A percentile compares a stretch with the other conserved stretches of the same genome.
These are phyloP conservation scores for Mylabris phalerata DNA, from an alignment of 1,140 invertebrate species.

Conservation along the genomic window DNA sequence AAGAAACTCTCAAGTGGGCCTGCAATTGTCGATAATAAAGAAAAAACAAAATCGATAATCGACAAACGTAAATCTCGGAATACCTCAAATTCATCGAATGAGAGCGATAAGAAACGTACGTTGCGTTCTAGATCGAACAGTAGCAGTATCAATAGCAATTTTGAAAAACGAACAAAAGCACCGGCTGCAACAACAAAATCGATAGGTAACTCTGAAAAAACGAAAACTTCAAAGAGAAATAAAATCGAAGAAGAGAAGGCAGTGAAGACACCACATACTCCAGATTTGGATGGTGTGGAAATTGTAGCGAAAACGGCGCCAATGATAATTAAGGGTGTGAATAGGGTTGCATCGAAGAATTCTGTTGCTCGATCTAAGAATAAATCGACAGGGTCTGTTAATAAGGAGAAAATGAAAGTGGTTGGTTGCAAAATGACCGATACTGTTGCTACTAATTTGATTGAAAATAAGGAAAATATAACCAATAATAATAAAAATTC, in stretches of 20 bases:
- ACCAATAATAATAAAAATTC: not conserved
- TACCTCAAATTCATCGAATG: not conserved
- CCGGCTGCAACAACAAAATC: not conserved
- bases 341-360: not conserved
- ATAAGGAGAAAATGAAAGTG: not conserved
- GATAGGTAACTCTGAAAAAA: not conserved
- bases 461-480: not conserved
- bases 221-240: not conserved
- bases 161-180: constrained; percentile 2
- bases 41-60: constrained; percentile 10
- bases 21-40: constrained; percentile 3
- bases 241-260: too few relatives aligned
- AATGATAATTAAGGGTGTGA: too few relatives aligned
- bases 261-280: not conserved
- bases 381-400: not conserved
- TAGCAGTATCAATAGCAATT: not conserved
- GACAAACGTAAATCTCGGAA: constrained; percentile 8
- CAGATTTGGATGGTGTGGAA: too few relatives aligned
- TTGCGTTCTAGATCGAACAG: not conserved
- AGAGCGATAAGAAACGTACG: not conserved
- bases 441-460: not conserved
- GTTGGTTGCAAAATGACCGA: not conserved
- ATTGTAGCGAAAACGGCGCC: too few relatives aligned
- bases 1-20: not conserved
- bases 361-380: not conserved